Evolutionary conservation across 35 echinoderm and acorn worm species (phyloP), one percentile per base, ranked within the genome.

Genomic region (Chiridota heheva): DNA sequence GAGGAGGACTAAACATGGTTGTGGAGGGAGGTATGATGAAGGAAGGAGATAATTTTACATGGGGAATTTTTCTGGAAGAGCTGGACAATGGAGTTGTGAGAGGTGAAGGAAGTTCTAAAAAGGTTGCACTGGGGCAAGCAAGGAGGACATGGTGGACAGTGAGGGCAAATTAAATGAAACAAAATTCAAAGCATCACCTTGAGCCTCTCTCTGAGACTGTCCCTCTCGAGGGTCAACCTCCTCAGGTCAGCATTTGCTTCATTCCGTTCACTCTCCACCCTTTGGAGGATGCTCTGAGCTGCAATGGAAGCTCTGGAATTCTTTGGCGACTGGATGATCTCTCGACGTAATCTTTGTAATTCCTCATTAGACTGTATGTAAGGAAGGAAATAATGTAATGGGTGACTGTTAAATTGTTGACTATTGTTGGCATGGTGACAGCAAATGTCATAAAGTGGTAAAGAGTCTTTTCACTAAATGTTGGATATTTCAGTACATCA

Each of bases 301-400:
- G 88, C 88, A 7, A 97, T 41, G 0, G 93, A 87, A 34, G 93
- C 72, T 28, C 93, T 28, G 6, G 84, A 82, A 12, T 87, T 60
- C 36, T 80, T 84, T 26, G 93, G 88, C 5, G 88, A 84, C 39
- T 88, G 82, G 31, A 97, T 53, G 20, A 84, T 38, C 39, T 91
- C 88, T 60, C 75, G 70, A 45, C 93, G 5, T 20, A 97, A 79
- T 61, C 93, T 76, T 25, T 97, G 93, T 30, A 97, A 60, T 64
- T 97, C 93, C 61, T 83, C 84, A 67, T 97, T 97, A 4, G 93
- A 90, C 93, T 97, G 58, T n/a, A n/a, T n/a, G n/a, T n/a, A n/a
- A n/a, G n/a, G n/a, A 69, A 55, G 41, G 34, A 69, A 38, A 45
- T 68, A 17, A 43, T 42, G 20, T 32, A 16, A 42, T 18, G 42